A percentile compares a stretch with the other conserved stretches of the same genome.
Conservation (phyloP, 2,797 vertebrate genomes). For the Pteronotus mesoamericanus region DNA sequence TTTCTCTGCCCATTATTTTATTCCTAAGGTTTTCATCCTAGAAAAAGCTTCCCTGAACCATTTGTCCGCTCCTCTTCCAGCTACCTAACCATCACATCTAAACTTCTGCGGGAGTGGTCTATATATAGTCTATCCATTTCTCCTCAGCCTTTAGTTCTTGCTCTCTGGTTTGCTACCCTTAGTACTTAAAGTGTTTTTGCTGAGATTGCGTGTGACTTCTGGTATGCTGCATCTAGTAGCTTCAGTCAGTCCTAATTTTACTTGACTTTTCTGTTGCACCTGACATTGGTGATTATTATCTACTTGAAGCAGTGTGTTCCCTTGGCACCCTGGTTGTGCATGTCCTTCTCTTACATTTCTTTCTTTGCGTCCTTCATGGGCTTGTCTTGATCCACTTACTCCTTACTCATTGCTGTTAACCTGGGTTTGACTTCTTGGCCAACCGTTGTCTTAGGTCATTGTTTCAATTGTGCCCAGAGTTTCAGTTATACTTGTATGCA, state of each 20-base stretch:
- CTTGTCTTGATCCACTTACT: neutral
- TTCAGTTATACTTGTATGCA: slow-evolving; percentile 26
- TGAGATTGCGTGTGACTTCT: neutral
- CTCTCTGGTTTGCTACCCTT: neutral
- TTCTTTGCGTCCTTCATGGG: neutral
- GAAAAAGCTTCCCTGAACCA: slow-evolving; percentile 13
- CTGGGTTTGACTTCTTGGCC: slow-evolving; percentile 7
- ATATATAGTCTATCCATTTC: too few relatives aligned
- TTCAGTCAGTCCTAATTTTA: slow-evolving; percentile 46
- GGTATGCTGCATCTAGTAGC: neutral
- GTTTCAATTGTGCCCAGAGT: neutral
- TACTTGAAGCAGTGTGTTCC: neutral
- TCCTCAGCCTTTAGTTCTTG: neutral
- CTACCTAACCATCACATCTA: neutral
- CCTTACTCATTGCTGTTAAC: neutral
- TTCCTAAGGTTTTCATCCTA: neutral
- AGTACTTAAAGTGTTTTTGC: neutral
- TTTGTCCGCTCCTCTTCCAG: neutral
- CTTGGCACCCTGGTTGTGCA: neutral
- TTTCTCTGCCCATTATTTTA: slow-evolving; percentile 6
- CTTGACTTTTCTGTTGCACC: slow-evolving; percentile 50
- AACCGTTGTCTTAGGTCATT: neutral
- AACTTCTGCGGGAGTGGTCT: neutral
- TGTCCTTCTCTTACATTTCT: neutral
- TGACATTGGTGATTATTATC: slow-evolving; percentile 27